Percentiles rank a stretch among this genome's conserved stretches.
Conservation (phyloP, 1,140 invertebrate genomes). For the Tenebrio molitor region DNA sequence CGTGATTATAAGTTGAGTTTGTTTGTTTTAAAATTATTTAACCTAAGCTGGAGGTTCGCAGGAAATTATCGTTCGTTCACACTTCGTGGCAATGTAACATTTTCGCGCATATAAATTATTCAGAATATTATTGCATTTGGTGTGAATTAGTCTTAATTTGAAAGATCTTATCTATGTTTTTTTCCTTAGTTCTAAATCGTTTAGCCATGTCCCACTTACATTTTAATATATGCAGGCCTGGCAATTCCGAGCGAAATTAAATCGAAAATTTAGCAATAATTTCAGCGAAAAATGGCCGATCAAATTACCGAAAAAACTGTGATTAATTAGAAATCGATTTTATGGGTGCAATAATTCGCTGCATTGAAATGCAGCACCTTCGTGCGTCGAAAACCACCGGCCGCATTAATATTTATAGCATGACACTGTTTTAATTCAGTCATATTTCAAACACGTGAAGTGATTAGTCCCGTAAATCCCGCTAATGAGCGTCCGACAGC, state of each 20-base stretch:
- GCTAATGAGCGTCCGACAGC: conserved; percentile 31
- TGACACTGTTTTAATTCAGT: conserved; percentile 36
- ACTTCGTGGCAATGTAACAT: conserved; percentile 29
- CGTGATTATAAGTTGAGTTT: too few relatives aligned
- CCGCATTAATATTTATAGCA: conserved; percentile 34
- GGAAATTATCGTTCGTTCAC: background rate
- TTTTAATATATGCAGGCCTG: conserved; percentile 13
- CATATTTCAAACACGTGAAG: conserved; percentile 25
- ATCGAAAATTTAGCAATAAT: background rate
- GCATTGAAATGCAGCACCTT: conserved; percentile 12
- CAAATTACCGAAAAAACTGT: conserved; percentile 8
- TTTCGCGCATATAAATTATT: conserved; percentile 9
- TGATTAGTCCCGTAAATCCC: conserved; percentile 31
- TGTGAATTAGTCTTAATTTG: conserved; percentile 30
- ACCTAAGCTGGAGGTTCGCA: too few relatives aligned
- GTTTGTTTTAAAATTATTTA: too few relatives aligned
- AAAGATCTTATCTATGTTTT: conserved; percentile 16
- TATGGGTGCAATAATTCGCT: conserved; percentile 13
- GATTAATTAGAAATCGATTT: conserved; percentile 17
- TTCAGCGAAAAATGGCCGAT: background rate
- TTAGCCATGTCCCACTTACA: conserved; percentile 35
- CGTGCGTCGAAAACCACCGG: background rate
- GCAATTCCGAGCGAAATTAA: background rate
- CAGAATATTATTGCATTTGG: conserved; percentile 12
- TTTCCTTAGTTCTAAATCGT: conserved; percentile 9